Percentiles rank a stretch among this genome's conserved stretches.
These are phyloP conservation scores for Aphidoletes aphidimyza DNA, from an alignment of 2,888 invertebrate genomes.

Conservation along the genomic window DNA sequence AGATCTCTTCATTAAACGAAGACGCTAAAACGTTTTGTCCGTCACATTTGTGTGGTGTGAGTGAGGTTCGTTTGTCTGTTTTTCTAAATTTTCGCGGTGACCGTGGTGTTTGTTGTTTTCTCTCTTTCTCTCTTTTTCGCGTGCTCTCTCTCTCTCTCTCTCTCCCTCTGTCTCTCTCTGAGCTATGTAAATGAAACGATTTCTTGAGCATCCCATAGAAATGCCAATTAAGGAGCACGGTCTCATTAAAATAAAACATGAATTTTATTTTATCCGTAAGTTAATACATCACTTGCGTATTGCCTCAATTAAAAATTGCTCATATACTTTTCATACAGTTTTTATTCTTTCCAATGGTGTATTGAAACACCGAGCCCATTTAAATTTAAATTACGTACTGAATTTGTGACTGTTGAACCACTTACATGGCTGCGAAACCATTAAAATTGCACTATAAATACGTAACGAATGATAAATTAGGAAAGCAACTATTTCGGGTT, in stretches of 20 bases:
- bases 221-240: conserved; percentile 42
- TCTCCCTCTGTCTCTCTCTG: neutral
- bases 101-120: too few species aligned
- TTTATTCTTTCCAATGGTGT: neutral
- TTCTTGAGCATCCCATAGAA: neutral
- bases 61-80: neutral
- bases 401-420: too few species aligned
- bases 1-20: conserved; percentile 52
- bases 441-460: neutral
- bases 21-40: neutral
- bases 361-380: too few species aligned
- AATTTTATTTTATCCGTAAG: conserved; percentile 40
- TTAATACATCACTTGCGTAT: conserved; percentile 22
- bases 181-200: conserved; percentile 4
- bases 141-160: neutral
- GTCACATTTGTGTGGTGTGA: neutral
- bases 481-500: neutral
- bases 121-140: neutral
- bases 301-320: conserved; percentile 35
- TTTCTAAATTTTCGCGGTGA: too few species aligned
- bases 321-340: neutral
- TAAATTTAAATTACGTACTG: too few species aligned
- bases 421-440: neutral
- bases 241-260: conserved; percentile 35
- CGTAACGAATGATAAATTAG: conserved; percentile 2